phyloP scores from a whole-genome alignment of 2,113 vertebrate species.

The Leptobrachium ailaonicum region DNA sequence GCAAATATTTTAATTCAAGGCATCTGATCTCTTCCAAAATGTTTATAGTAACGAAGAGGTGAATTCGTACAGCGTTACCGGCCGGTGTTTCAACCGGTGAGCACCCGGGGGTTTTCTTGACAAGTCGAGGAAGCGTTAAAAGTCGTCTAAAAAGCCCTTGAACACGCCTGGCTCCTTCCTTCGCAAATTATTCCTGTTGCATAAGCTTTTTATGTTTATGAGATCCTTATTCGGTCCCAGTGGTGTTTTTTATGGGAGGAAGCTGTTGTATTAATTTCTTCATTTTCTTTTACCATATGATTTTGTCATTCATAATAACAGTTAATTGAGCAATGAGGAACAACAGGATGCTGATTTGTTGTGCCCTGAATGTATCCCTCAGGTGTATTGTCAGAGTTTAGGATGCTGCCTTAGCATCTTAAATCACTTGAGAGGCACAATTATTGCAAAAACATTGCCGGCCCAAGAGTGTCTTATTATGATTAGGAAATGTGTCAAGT shows the following conservation, averaged over 20 bases:
- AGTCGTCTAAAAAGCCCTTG: not conserved
- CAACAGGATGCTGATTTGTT: conserved; percentile 50
- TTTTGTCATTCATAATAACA: conserved; percentile 51
- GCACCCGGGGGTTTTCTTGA: not conserved
- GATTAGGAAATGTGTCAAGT: conserved; percentile 51
- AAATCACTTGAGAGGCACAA: conserved; percentile 49
- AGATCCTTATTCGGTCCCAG: conserved; percentile 47
- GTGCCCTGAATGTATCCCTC: conserved; percentile 47
- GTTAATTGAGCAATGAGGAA: conserved; percentile 51
- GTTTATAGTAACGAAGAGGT: too few relatives aligned
- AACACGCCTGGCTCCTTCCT: conserved; percentile 17
- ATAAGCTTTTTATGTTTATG: conserved; percentile 49
- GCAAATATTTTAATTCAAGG: too few relatives aligned
- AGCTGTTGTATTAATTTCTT: conserved; percentile 49
- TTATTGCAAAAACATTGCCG: conserved; percentile 47
- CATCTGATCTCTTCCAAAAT: too few relatives aligned
- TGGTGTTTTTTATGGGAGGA: conserved; percentile 46
- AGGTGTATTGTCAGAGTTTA: conserved; percentile 44
- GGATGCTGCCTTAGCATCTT: conserved; percentile 49
- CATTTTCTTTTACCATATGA: conserved; percentile 51
- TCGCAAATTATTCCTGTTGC: conserved; percentile 47
- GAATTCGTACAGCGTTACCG: too few relatives aligned
- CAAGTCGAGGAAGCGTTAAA: not conserved
- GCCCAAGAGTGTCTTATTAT: conserved; percentile 48
- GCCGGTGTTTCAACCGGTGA: too few relatives aligned